Percentiles rank a stretch among this genome's conserved stretches.
phyloP scores from a whole-genome alignment of 2,888 invertebrate genomes.

The Drosophila multiciliata region DNA sequence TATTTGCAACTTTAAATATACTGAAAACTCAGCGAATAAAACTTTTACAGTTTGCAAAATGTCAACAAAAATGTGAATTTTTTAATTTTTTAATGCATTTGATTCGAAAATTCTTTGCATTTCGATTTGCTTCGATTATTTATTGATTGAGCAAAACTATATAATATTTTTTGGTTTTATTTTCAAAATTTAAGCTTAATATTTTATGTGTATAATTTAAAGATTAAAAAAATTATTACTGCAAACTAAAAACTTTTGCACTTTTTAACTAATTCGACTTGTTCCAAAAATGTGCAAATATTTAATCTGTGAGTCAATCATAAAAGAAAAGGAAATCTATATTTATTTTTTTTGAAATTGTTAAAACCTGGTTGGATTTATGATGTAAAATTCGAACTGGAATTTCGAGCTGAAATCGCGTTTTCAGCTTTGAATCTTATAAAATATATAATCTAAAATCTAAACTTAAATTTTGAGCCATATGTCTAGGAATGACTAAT shows the following conservation, averaged over 20 bases:
- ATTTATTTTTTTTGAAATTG: too few species aligned
- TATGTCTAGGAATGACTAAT: background rate
- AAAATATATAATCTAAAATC: too few species aligned
- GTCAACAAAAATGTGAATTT: background rate
- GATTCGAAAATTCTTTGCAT: background rate
- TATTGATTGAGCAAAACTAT: background rate
- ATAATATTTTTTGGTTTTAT: background rate
- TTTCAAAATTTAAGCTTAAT: background rate
- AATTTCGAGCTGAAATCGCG: background rate
- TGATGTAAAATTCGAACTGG: background rate
- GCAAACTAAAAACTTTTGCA: background rate
- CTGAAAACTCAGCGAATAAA: background rate
- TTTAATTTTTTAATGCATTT: background rate
- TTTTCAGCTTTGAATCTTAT: background rate
- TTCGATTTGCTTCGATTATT: background rate
- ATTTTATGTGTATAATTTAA: background rate
- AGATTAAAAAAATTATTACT: background rate
- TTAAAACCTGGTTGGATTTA: too few species aligned
- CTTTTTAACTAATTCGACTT: conserved; percentile 3
- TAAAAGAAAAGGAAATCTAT: background rate
- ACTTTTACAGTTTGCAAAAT: background rate
- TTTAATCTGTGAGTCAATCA: conserved; percentile 10
- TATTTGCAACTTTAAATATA: background rate
- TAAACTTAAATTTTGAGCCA: too few species aligned
- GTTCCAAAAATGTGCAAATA: background rate